Evolutionary conservation across 2,797 vertebrate genomes (phyloP).

Genomic region (Limosa lapponica): DNA sequence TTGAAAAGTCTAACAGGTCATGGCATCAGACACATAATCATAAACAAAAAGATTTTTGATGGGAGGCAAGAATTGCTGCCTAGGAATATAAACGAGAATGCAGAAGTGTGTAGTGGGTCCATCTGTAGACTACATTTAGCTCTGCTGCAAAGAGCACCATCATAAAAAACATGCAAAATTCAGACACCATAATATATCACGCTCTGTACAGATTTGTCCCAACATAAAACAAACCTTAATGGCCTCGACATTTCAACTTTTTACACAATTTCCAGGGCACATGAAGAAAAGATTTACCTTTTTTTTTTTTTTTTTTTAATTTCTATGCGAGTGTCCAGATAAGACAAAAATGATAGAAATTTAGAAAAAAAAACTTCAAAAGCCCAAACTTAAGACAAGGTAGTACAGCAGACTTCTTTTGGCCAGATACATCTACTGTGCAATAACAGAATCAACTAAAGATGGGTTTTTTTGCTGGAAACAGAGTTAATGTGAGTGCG

Average conservation of each 20-base stretch:
- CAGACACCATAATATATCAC: neutral
- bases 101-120: neutral
- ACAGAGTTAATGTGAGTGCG: neutral
- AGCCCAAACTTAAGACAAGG: neutral
- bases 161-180: neutral
- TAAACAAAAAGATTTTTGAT: slow-evolving; percentile 37
- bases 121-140: slow-evolving; percentile 45
- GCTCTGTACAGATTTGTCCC: neutral
- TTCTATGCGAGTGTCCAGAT: neutral
- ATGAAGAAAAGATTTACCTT: neutral
- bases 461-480: neutral
- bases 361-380: neutral
- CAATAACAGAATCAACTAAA: neutral
- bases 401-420: neutral
- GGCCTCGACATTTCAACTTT: neutral
- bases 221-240: neutral
- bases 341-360: neutral
- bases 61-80: neutral
- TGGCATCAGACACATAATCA: neutral
- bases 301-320: neutral
- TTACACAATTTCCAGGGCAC: neutral
- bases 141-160: neutral
- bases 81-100: neutral
- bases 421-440: neutral
- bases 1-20: neutral